These are phyloP conservation scores for Cyphomyrmex costatus DNA, from an alignment of 1,140 invertebrate genomes.

Conservation along the genomic window DNA sequence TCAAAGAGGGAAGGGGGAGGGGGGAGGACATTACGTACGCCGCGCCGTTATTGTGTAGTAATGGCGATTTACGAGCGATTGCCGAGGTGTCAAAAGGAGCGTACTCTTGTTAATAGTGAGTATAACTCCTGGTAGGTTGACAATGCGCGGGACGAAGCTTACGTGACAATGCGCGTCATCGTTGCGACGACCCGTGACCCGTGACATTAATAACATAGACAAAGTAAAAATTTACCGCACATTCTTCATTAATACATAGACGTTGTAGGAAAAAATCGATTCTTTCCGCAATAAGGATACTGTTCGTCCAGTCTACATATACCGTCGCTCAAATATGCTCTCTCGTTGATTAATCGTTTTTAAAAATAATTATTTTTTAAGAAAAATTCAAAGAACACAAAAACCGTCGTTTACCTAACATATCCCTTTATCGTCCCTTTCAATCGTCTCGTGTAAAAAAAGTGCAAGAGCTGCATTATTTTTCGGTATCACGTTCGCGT, in stretches of 20 bases:
- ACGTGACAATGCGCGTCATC: constrained; percentile 32
- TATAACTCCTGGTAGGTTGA: constrained; percentile 54
- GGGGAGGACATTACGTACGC: constrained; percentile 43
- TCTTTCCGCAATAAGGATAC: not conserved
- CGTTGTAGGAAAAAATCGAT: not conserved
- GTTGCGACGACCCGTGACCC: constrained; percentile 34
- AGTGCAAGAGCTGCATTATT: not conserved
- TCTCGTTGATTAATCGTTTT: not conserved
- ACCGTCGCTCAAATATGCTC: not conserved
- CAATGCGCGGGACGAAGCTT: constrained; percentile 46
- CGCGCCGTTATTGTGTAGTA: constrained; percentile 69
- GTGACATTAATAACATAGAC: constrained; percentile 32
- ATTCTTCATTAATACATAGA: not conserved
- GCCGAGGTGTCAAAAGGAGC: constrained; percentile 63
- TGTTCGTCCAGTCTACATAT: not conserved
- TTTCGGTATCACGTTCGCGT: constrained; percentile 6
- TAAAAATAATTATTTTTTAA: not conserved
- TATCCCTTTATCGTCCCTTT: not conserved
- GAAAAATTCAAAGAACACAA: not conserved
- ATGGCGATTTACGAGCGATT: constrained; percentile 73
- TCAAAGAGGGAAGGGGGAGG: not conserved
- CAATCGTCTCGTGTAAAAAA: too few species aligned
- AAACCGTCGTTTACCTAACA: constrained; percentile 16
- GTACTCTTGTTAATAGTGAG: constrained; percentile 51
- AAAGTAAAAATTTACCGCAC: constrained; percentile 4